These are phyloP conservation scores for Temnothorax longispinosus DNA, from an alignment of 1,140 invertebrate species.

Conservation along the genomic window DNA sequence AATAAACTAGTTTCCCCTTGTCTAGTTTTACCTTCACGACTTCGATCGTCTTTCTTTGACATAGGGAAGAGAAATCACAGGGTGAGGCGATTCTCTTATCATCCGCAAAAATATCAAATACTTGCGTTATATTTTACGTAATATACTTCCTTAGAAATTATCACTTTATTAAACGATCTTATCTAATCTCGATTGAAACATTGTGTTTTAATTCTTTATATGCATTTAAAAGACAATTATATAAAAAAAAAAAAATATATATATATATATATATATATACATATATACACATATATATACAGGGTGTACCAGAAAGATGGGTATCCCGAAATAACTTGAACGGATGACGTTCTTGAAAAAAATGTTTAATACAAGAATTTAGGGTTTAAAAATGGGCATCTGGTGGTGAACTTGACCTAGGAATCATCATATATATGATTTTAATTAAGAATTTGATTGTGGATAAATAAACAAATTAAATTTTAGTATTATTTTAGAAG, in stretches of 20 bases:
- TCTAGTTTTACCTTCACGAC: slow-evolving; percentile 7
- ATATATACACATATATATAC: too few relatives aligned
- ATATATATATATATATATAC: too few relatives aligned
- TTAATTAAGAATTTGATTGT: neutral
- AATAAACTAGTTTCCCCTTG: slow-evolving; percentile 66
- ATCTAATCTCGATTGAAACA: neutral
- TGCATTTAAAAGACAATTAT: too few relatives aligned
- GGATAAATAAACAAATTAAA: neutral
- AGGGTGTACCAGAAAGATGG: too few relatives aligned
- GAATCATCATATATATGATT: neutral
- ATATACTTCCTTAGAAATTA: neutral
- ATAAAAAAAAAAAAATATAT: too few relatives aligned
- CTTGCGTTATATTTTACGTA: neutral
- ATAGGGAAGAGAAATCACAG: neutral
- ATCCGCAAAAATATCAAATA: neutral
- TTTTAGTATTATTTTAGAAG: neutral
- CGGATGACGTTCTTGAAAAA: too few relatives aligned
- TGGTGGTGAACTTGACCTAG: too few relatives aligned
- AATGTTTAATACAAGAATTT: too few relatives aligned
- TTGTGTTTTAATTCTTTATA: neutral
- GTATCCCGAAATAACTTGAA: too few relatives aligned
- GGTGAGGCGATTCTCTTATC: neutral
- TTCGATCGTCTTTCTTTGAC: slow-evolving; percentile 57
- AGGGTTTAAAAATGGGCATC: too few relatives aligned
- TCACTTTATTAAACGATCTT: neutral